Evolutionary conservation across 2,888 invertebrate species (phyloP).

Genomic region (Chymomyza caudatula): DNA sequence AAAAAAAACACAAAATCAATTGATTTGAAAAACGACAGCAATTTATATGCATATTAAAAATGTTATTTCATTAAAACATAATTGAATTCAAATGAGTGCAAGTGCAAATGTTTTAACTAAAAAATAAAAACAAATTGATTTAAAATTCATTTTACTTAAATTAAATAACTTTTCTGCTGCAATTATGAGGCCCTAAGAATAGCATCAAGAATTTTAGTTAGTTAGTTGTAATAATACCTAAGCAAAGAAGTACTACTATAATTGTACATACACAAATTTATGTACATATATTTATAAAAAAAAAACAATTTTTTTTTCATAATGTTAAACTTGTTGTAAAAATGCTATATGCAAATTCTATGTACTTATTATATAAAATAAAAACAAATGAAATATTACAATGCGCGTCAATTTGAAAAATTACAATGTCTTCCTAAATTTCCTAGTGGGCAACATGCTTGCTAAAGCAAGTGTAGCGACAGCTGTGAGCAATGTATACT

Average conservation of each 20-base stretch:
- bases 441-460: too few species aligned
- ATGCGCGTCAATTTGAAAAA: too few species aligned
- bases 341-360: background rate
- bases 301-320: background rate
- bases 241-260: background rate
- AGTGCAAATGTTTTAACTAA: background rate
- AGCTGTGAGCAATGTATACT: too few species aligned
- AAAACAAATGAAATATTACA: background rate
- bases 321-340: background rate
- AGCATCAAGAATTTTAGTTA: background rate
- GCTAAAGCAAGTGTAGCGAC: too few species aligned
- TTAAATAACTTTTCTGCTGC: background rate
- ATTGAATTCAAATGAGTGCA: too few species aligned
- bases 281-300: background rate
- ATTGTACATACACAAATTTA: background rate
- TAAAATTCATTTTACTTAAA: background rate
- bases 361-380: background rate
- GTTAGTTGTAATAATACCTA: background rate
- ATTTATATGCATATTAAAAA: too few species aligned
- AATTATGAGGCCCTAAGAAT: background rate
- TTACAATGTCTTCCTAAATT: too few species aligned
- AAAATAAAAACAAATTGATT: background rate
- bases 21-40: background rate
- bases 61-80: too few species aligned
- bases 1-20: background rate